Evolutionary conservation across 2,797 vertebrate genomes (phyloP), one percentile per base, ranked within the genome.

Genomic region (Alauda arvensis): DNA sequence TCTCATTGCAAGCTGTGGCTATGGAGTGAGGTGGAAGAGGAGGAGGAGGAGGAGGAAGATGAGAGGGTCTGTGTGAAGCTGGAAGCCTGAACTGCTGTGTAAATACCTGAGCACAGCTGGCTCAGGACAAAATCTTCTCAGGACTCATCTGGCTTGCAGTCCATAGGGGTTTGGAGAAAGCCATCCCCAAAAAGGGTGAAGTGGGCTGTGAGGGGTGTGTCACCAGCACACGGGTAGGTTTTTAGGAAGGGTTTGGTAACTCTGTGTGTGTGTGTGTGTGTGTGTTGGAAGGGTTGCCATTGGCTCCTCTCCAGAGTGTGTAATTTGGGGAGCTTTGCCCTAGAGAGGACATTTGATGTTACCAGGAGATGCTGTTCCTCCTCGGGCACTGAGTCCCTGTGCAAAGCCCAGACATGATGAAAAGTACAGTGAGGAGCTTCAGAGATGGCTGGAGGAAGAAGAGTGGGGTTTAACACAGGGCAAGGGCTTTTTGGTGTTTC

Each of bases 391-490:
- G 20, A 53, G 9, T n/a, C 26, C 0, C 57, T 0, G 0, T 71
- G 70, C 21, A 60, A 65, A 85, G 62, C 39, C 40, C 33, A 69
- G 28, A 46, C 17, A 12, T 7, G 31, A 62, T 40, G 42, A 8
- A 55, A 45, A 66, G 23, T 52, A 9, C 0, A 0, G 29, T 13
- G n/a, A 1, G 0, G 34, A 62, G 31, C 37, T 31, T 43, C 48
- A 84, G 43, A 62, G 49, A 26, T 55, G 28, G 26, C n/a, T 77
- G 46, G 24, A 74, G 49, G 49, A 68, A 51, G 61, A 49, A 34
- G 33, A 40, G 26, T 5, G 5, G 33, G 23, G 6, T 51, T 85
- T 88, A 67, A 74, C 19, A 34, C 8, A 42, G 7, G 8, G 19
- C 37, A 40, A 61, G 8, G 29, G 28, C 6, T 53, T 79, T 68